Evolutionary conservation across 2,888 invertebrate species (phyloP).

Genomic region (Halictus ligatus): DNA sequence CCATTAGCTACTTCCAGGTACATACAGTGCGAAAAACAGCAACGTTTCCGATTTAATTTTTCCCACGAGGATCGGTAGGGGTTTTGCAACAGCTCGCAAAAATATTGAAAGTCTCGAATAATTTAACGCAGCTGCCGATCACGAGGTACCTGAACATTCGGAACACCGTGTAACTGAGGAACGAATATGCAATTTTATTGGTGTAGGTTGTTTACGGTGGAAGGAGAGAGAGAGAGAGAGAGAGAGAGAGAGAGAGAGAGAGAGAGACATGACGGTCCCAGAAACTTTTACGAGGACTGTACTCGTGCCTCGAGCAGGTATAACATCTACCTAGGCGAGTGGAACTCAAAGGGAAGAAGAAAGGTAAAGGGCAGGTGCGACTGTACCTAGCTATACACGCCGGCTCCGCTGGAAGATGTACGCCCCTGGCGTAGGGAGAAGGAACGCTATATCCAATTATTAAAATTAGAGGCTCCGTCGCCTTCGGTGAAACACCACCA

Average conservation of each 20-base stretch:
- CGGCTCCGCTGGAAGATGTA: constrained; percentile 52
- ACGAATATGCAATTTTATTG: not conserved
- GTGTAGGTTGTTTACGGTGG: constrained; percentile 7
- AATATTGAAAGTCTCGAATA: not conserved
- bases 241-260: not conserved
- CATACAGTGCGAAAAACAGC: not conserved
- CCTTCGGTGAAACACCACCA: constrained; percentile 78
- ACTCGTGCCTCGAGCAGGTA: constrained; percentile 59
- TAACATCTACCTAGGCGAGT: constrained; percentile 65
- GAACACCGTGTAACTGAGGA: not conserved
- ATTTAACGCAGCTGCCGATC: not conserved
- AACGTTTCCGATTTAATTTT: not conserved
- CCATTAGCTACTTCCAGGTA: not conserved
- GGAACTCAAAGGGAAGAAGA: constrained; percentile 71
- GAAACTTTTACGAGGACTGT: constrained; percentile 58
- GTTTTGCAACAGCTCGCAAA: not conserved
- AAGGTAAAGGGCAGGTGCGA: constrained; percentile 82
- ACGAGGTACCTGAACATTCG: not conserved
- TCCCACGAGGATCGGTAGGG: not conserved
- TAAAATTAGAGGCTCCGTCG: constrained; percentile 83
- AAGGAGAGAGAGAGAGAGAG: not conserved
- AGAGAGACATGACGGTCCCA: not conserved
- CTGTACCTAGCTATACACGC: constrained; percentile 61
- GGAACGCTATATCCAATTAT: constrained; percentile 81
- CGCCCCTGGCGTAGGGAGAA: constrained; percentile 61